Evolutionary conservation across 2,797 vertebrate genomes (phyloP).

Genomic region (Calcarius lapponicus): DNA sequence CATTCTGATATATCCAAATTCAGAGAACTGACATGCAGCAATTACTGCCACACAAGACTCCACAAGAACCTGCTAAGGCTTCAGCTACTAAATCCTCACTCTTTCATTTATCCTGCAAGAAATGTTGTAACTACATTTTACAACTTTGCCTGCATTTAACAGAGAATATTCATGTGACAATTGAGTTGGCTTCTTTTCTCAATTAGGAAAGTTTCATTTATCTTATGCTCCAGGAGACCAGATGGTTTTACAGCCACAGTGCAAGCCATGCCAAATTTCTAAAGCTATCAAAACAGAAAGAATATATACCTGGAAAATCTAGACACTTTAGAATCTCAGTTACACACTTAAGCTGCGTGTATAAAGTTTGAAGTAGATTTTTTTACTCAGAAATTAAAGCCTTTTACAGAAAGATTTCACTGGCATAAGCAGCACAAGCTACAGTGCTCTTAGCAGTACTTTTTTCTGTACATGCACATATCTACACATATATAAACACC

Average conservation of each 20-base stretch:
- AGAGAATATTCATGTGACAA: neutral
- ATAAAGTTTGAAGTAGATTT: neutral
- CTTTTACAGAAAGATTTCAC: neutral
- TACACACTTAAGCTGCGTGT: neutral
- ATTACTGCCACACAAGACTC: neutral
- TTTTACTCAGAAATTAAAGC: neutral
- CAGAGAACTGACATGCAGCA: neutral
- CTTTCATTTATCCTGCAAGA: neutral
- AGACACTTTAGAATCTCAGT: neutral
- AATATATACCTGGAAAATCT: constrained; percentile 38
- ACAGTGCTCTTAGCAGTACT: neutral
- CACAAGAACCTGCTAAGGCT: neutral
- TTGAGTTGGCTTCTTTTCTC: neutral
- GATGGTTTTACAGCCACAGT: neutral
- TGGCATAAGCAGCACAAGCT: neutral
- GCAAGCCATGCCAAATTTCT: neutral
- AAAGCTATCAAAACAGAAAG: neutral
- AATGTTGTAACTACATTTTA: neutral
- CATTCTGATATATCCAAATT: neutral
- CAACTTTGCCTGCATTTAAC: neutral
- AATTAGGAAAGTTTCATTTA: neutral
- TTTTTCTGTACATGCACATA: neutral
- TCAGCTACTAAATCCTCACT: neutral
- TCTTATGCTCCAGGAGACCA: neutral
- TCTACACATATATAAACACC: neutral